Percentiles rank a stretch among this genome's conserved stretches.
Conservation (phyloP, 2,888 invertebrate genomes). For the Heteromurus nitidus region DNA sequence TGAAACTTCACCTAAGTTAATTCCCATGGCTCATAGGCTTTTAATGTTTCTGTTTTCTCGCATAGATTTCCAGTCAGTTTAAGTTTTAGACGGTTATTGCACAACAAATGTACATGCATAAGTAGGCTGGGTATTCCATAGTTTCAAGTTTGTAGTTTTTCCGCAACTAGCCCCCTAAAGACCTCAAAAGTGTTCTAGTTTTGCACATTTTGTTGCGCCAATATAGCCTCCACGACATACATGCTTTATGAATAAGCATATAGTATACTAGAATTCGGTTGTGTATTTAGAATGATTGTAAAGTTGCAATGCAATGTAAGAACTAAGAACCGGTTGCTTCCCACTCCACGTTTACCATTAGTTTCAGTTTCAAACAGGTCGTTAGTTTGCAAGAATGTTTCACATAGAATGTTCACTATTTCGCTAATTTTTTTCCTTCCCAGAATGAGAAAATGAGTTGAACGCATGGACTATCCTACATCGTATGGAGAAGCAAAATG, state of each 20-base stretch:
- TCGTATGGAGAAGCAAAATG: too few species aligned
- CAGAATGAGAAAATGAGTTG: too few species aligned
- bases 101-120: too few species aligned
- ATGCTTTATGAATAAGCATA: too few species aligned
- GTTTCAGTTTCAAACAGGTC: neutral
- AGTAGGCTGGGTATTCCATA: neutral
- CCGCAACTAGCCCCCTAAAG: neutral
- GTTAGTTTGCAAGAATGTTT: slow-evolving; percentile 3
- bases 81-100: neutral
- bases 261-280: too few species aligned
- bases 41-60: slow-evolving; percentile 23
- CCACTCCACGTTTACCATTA: neutral
- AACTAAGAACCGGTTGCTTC: slow-evolving; percentile 21
- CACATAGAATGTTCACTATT: neutral
- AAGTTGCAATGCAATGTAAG: too few species aligned
- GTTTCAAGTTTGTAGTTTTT: neutral
- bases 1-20: slow-evolving; percentile 39
- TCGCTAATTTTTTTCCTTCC: too few species aligned
- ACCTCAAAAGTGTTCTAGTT: neutral
- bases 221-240: too few species aligned
- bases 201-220: too few species aligned
- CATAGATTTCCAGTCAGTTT: neutral
- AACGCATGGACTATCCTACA: too few species aligned
- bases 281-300: too few species aligned
- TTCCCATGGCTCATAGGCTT: slow-evolving; percentile 41